phyloP scores from a whole-genome alignment of 1,140 invertebrate genomes.

The Pseudobourletiella spinata region DNA sequence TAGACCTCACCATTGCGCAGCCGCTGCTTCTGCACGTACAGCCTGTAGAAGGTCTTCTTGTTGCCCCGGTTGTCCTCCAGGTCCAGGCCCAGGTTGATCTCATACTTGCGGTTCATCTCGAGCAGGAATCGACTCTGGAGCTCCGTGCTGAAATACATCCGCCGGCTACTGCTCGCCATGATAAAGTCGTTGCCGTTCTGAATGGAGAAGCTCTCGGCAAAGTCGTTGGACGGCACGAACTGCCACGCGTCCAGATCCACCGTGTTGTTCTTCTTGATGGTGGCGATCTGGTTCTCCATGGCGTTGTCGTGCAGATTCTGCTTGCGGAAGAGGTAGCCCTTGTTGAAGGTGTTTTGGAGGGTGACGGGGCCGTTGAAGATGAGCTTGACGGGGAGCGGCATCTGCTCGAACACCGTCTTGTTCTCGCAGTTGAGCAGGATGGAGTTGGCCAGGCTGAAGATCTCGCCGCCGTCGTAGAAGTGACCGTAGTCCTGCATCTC shows the following conservation, averaged over 20 bases:
- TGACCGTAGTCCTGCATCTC: constrained; percentile 6
- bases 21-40: constrained; percentile 1
- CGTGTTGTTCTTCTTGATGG: neutral
- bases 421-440: neutral
- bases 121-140: neutral
- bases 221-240: neutral
- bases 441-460: neutral
- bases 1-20: neutral
- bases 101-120: neutral
- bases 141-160: neutral
- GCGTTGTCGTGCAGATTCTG: neutral
- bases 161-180: neutral
- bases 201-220: neutral
- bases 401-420: neutral
- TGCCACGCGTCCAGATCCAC: neutral
- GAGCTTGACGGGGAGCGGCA: neutral
- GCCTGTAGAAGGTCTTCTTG: constrained; percentile 1
- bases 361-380: neutral
- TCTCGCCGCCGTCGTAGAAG: neutral
- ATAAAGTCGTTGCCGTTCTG: neutral
- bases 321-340: constrained; percentile 4
- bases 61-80: neutral
- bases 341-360: constrained; percentile 7
- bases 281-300: constrained; percentile 5
- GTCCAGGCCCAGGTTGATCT: neutral